Conservation (phyloP, 2,888 invertebrate species). For the Rhaphigaster nebulosa region DNA sequence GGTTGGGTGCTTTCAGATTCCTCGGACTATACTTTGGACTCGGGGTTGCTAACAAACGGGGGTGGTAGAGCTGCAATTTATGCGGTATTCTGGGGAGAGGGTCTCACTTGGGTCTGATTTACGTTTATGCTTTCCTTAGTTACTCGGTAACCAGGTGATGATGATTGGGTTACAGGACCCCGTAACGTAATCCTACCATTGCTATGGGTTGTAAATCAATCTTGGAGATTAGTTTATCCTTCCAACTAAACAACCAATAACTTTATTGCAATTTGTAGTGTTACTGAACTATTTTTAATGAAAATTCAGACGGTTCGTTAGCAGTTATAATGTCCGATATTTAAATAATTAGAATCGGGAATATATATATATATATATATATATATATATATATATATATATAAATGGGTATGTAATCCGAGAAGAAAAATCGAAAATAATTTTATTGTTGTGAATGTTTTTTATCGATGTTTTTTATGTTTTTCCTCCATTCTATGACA, state of each 20-base stretch:
- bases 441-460: too few species aligned
- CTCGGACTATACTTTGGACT: slow-evolving; percentile 11
- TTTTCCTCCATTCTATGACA: too few species aligned
- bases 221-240: background rate
- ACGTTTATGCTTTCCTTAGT: slow-evolving; percentile 9
- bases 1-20: background rate
- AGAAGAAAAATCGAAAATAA: too few species aligned
- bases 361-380: too few species aligned
- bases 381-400: too few species aligned
- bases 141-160: background rate
- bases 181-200: background rate
- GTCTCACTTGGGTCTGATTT: background rate
- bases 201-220: background rate
- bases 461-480: too few species aligned
- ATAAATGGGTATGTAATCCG: too few species aligned
- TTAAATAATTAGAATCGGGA: too few species aligned
- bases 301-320: too few species aligned
- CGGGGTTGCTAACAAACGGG: background rate
- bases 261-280: too few species aligned
- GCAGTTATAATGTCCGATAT: too few species aligned
- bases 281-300: too few species aligned
- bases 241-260: background rate
- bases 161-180: background rate
- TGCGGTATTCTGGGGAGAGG: background rate
- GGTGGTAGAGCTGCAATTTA: background rate